These are phyloP conservation scores for Gorsachius magnificus DNA, from an alignment of 2,797 vertebrate genomes.

Conservation along the genomic window DNA sequence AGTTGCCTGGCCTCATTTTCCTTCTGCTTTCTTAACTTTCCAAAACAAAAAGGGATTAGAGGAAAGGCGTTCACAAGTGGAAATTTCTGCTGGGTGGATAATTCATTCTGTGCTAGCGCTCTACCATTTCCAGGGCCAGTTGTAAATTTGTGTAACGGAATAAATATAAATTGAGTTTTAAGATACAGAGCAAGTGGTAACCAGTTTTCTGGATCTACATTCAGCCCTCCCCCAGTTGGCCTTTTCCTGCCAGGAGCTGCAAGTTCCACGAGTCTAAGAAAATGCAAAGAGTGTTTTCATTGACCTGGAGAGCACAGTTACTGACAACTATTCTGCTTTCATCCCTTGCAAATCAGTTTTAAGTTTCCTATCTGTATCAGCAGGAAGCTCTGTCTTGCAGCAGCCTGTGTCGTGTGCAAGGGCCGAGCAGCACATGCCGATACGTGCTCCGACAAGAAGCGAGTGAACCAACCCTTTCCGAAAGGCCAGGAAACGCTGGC, in stretches of 20 bases:
- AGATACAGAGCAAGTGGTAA: background rate
- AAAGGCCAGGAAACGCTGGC: background rate
- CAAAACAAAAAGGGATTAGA: constrained; percentile 36
- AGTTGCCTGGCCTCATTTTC: background rate
- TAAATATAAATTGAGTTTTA: background rate
- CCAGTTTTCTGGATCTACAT: background rate
- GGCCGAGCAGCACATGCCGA: background rate
- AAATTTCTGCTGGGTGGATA: constrained; percentile 18
- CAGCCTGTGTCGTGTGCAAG: background rate
- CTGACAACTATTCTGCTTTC: background rate
- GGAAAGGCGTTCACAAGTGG: constrained; percentile 61
- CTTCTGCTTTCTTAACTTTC: constrained; percentile 33
- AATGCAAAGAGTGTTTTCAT: background rate
- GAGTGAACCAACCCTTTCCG: background rate
- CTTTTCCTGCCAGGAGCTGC: background rate
- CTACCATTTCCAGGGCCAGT: background rate
- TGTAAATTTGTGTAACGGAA: background rate
- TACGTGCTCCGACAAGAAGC: background rate
- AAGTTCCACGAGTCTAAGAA: background rate
- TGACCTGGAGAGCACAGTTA: background rate
- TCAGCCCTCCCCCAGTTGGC: background rate
- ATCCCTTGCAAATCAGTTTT: background rate
- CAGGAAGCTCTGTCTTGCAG: background rate
- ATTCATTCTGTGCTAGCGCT: constrained; percentile 1
- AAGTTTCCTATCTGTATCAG: background rate